These are phyloP conservation scores for Cirrhinus mrigala DNA, from an alignment of 2,797 vertebrate species.

Conservation along the genomic window DNA sequence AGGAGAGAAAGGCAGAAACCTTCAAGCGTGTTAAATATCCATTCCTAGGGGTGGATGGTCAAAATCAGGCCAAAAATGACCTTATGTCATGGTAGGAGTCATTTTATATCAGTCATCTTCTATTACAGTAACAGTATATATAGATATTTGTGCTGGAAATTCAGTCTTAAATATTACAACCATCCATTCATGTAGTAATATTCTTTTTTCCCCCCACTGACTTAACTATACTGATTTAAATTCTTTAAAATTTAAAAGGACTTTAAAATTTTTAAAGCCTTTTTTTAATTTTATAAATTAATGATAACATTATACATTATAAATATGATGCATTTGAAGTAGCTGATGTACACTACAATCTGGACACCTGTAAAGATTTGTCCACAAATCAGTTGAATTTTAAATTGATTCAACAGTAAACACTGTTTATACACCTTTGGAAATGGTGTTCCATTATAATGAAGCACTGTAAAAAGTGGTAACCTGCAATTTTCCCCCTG, in stretches of 20 bases:
- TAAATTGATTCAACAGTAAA: not conserved
- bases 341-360: not conserved
- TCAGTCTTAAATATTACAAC: not conserved
- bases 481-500: not conserved
- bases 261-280: not conserved
- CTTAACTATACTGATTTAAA: not conserved
- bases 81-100: not conserved
- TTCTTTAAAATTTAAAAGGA: not conserved
- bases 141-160: not conserved
- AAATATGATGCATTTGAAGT: not conserved
- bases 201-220: not conserved
- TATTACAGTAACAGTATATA: not conserved
- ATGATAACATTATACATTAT: not conserved
- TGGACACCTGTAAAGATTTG: not conserved
- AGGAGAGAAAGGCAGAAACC: slow-evolving; percentile 47
- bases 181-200: not conserved
- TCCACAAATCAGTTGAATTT: not conserved
- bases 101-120: not conserved
- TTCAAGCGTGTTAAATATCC: slow-evolving; percentile 74
- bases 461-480: not conserved
- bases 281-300: not conserved
- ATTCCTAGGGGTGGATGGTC: slow-evolving; percentile 48
- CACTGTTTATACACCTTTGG: not conserved
- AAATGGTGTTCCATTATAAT: not conserved
- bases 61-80: not conserved